Evolutionary conservation across 2,797 vertebrate species (phyloP), one percentile per base, ranked within the genome.

Genomic region (Eulemur rubriventer): DNA sequence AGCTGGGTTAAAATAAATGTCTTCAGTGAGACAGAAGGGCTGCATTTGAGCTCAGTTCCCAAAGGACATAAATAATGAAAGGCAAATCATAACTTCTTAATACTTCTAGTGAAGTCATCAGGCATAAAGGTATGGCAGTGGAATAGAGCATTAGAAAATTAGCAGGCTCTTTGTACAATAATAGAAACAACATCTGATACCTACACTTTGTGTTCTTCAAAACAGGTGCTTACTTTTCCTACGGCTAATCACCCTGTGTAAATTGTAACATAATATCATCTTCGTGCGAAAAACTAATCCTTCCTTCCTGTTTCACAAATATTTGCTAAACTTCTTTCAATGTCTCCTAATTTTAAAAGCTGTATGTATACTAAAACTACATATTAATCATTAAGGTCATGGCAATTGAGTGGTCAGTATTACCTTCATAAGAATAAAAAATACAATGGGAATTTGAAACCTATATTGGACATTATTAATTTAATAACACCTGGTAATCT

Each of bases 241-340:
- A 78, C 8, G 30, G 30, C 9, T 89, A 76, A 80, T 67, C 52
- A 67, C 55, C 7, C 6, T 79, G 35, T 89, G 72, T 96, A 86
- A 89, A 94, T 14, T 96, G 81, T 70, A 96, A 95, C 52, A 79
- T 72, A 91, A 93, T 95, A 94, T 83, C 38, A 65, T 63, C 93
- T 85, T 88, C 65, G 48, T 43, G 79, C 12, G 12, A 88, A 96
- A 88, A 41, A 59, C 7, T 43, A 65, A 57, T 70, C 24, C 20
- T 75, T 88, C 38, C 76, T 92, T 97, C 35, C 38, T 69, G 82
- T 69, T 94, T 85, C 86, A 93, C 75, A 98, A 96, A 95, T 89
- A 91, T 96, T 97, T 96, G 82, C 79, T 91, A 50, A 83, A 80
- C 63, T 82, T 24, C 35, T 91, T 97, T 96, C n/a, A 92, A 43